Percentiles rank a stretch among this genome's conserved stretches.
phyloP scores from a whole-genome alignment of 2,797 vertebrate species.

The Telmatherina bonti region DNA sequence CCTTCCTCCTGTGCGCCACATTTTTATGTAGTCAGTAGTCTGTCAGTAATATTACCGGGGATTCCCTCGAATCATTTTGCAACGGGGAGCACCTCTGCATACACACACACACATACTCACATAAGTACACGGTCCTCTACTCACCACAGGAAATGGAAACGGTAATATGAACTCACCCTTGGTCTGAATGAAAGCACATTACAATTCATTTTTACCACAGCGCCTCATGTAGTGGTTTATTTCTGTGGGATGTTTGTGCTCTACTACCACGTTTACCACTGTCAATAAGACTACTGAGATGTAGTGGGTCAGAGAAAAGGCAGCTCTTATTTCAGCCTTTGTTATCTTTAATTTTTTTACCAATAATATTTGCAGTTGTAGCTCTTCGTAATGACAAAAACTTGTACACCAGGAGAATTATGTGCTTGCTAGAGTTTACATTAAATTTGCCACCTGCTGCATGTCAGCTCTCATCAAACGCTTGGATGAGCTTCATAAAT shows the following conservation, averaged over 20 bases:
- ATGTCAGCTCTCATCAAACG: slow-evolving; percentile 51
- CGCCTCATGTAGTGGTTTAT: slow-evolving; percentile 44
- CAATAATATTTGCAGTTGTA: slow-evolving; percentile 4
- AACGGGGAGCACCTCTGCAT: slow-evolving; percentile 47
- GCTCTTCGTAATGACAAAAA: slow-evolving; percentile 20
- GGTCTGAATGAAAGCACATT: slow-evolving; percentile 67
- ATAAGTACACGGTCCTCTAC: slow-evolving; percentile 29
- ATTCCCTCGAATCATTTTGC: slow-evolving; percentile 69
- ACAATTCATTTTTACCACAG: slow-evolving; percentile 64
- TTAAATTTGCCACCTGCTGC: slow-evolving; percentile 48
- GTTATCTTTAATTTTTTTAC: slow-evolving; percentile 7
- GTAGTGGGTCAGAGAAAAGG: slow-evolving; percentile 19
- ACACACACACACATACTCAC: slow-evolving; percentile 12
- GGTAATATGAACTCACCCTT: slow-evolving; percentile 70
- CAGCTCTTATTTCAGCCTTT: background rate
- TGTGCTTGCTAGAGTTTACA: slow-evolving; percentile 30
- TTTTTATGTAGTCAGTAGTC: slow-evolving; percentile 44
- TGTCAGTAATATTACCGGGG: slow-evolving; percentile 60
- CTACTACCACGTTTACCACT: slow-evolving; percentile 24
- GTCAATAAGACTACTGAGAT: slow-evolving; percentile 21
- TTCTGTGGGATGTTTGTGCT: slow-evolving; percentile 50
- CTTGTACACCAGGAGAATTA: slow-evolving; percentile 16
- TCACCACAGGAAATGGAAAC: slow-evolving; percentile 66
- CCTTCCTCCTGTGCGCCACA: background rate
- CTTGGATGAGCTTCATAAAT: slow-evolving; percentile 47